These are phyloP conservation scores for Paguma larvata DNA, from an alignment of 2,797 vertebrate genomes.

Conservation along the genomic window DNA sequence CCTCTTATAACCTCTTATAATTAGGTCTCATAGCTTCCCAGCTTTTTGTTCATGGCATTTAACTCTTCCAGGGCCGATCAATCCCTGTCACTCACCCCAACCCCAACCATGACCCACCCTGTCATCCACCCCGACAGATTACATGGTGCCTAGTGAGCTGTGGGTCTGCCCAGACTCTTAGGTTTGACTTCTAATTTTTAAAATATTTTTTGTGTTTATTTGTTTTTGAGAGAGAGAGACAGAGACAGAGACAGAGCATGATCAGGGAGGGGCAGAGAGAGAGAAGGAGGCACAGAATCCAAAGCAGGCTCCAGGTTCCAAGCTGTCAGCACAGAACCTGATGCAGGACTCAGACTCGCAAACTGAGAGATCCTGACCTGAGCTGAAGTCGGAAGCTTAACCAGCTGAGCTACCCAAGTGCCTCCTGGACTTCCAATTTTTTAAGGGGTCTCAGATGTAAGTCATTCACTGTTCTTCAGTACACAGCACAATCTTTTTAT, in stretches of 20 bases:
- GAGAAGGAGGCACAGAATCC: too few species aligned
- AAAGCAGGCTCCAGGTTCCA: too few species aligned
- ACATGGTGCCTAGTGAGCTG: not conserved
- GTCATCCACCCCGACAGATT: fast-evolving
- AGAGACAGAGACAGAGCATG: too few species aligned
- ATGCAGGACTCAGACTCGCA: too few species aligned
- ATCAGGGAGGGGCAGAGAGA: too few species aligned
- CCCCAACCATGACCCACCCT: too few species aligned
- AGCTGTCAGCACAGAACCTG: too few species aligned
- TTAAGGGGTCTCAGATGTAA: not conserved
- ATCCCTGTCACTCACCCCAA: fast-evolving
- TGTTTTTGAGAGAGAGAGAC: too few species aligned
- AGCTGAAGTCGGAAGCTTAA: too few species aligned
- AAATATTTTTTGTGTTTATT: too few species aligned
- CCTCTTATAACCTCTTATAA: not conserved
- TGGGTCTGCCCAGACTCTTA: not conserved
- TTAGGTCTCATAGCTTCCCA: not conserved
- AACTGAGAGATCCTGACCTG: too few species aligned
- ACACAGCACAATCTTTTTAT: not conserved
- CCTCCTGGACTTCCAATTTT: not conserved
- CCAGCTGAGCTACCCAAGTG: too few species aligned
- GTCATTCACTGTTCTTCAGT: not conserved
- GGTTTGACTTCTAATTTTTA: not conserved
- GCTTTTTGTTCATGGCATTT: not conserved
- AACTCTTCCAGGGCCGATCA: not conserved